phyloP scores from a whole-genome alignment of 1,140 invertebrate species.

The Hesperophylax magnus region DNA sequence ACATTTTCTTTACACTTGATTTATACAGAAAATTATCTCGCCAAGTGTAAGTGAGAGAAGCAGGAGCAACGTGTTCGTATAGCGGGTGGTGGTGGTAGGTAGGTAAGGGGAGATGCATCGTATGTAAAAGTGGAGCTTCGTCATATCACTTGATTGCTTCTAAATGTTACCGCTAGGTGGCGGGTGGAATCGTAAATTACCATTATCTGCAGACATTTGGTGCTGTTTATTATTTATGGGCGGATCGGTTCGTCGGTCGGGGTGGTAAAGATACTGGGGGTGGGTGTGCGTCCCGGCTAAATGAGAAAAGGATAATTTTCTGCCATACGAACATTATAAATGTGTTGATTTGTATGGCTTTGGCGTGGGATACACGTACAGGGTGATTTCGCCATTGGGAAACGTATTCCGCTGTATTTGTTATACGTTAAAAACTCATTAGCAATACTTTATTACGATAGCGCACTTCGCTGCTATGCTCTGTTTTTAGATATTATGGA shows the following conservation, averaged over 20 bases:
- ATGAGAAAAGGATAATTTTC: slow-evolving; percentile 59
- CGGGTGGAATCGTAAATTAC: slow-evolving; percentile 67
- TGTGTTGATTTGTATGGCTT: slow-evolving; percentile 47
- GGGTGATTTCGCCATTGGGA: slow-evolving; percentile 24
- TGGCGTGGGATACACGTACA: slow-evolving; percentile 30
- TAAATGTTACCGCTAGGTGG: slow-evolving; percentile 61
- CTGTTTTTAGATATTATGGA: not conserved
- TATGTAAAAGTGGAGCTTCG: slow-evolving; percentile 57
- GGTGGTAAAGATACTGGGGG: slow-evolving; percentile 40
- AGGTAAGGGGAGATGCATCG: slow-evolving; percentile 62
- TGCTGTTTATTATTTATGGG: slow-evolving; percentile 71
- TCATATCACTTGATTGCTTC: slow-evolving; percentile 59
- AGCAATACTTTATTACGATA: slow-evolving; percentile 13
- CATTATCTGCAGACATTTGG: slow-evolving; percentile 69
- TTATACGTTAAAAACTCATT: slow-evolving; percentile 29
- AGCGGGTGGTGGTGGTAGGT: slow-evolving; percentile 40
- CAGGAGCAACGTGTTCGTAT: slow-evolving; percentile 13
- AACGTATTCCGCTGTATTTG: slow-evolving; percentile 17
- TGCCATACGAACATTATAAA: slow-evolving; percentile 53
- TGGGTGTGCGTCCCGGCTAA: slow-evolving; percentile 48
- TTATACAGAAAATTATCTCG: slow-evolving; percentile 50
- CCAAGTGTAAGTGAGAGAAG: slow-evolving; percentile 17
- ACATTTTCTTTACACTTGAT: slow-evolving; percentile 51
- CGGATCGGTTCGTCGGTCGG: slow-evolving; percentile 63
- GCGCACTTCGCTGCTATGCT: not conserved